Conservation (phyloP, 1,140 invertebrate species). For the Rhopalosiphum padi region DNA sequence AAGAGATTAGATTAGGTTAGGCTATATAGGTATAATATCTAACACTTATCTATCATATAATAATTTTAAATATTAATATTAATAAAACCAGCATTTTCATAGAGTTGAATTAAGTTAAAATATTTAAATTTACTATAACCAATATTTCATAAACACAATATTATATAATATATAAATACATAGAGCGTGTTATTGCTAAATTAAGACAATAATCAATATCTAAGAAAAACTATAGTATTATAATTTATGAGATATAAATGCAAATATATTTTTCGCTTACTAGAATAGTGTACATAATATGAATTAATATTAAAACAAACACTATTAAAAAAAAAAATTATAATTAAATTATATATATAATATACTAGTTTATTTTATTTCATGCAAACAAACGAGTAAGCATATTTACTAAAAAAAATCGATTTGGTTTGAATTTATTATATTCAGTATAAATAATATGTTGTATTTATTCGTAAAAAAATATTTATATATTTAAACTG, state of each 20-base stretch:
- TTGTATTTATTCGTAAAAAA: not conserved
- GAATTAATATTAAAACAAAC: not conserved
- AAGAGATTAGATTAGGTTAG: too few species aligned
- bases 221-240: not conserved
- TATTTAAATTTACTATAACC: too few species aligned
- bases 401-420: not conserved
- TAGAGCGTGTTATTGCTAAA: too few species aligned
- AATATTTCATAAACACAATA: too few species aligned
- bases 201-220: too few species aligned
- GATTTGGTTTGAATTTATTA: not conserved
- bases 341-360: too few species aligned
- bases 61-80: not conserved
- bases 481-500: not conserved
- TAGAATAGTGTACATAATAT: not conserved
- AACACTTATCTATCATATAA: too few species aligned
- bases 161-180: too few species aligned
- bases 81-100: too few species aligned
- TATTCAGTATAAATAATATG: not conserved
- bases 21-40: too few species aligned
- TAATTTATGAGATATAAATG: not conserved
- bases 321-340: too few species aligned
- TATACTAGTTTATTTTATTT: not conserved
- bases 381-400: not conserved
- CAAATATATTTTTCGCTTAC: not conserved
- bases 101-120: too few species aligned